Evolutionary conservation across 2,113 vertebrate genomes (phyloP), one percentile per base, ranked within the genome.

Genomic region (Merops nubicus): DNA sequence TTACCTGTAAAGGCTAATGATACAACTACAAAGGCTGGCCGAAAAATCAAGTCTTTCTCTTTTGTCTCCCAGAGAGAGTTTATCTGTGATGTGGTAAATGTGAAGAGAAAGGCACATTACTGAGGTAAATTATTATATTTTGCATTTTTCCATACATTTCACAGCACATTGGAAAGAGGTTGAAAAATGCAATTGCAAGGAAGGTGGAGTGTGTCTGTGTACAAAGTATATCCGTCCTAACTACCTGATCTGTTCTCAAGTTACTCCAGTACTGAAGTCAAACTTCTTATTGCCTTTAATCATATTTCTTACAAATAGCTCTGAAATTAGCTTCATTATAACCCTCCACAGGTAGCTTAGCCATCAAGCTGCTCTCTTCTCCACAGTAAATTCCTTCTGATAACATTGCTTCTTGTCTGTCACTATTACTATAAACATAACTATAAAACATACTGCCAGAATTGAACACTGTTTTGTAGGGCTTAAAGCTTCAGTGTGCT

Each of bases 141-240:
- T 85, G 19, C 19, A 36, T 2, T 77, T 78, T 62, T 53, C n/a
- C 63, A 17, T 77, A 20, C 5, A 19, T 80, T 70, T 64, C 17
- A 8, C 23, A 73, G 9, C 0, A 0, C 53, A 11, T 16, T 80
- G 50, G 19, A 57, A 76, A 72, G 50, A 75, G 13, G 9, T 19
- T 57, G 29, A 50, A 91, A 93, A 51, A 36, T 56, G 5, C 36
- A 68, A 13, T 65, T 0, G 0, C 1, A 2, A 47, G 38, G 33
- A 68, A 57, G 6, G 34, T 84, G 11, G n/a, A 50, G 6, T 23
- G 22, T 14, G 9, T 54, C 53, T 86, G 25, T 53, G 21, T 50
- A 25, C 33, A 10, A 47, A 56, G 20, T 36, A 12, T 56, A 64
- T 18, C 9, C 85, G 40, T 54, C 36, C 36, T 86, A 28, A 53